These are phyloP conservation scores for Tyria jacobaeae DNA, from an alignment of 2,888 invertebrate species.

Conservation along the genomic window DNA sequence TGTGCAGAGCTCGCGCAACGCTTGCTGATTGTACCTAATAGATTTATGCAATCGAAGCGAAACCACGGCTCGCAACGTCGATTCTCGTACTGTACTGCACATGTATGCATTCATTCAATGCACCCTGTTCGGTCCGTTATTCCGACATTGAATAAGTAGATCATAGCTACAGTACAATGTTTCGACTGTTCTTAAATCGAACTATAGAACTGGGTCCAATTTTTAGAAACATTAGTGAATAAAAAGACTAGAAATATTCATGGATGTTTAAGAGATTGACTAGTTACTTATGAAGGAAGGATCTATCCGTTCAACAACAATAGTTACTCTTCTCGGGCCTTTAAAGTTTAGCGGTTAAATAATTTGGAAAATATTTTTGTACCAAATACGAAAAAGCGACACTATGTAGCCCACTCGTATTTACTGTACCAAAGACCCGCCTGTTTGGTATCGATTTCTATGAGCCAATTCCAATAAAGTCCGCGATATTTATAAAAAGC, in stretches of 20 bases:
- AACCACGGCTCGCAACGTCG: slow-evolving; percentile 31
- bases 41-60: slow-evolving; percentile 48
- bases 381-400: too few relatives aligned
- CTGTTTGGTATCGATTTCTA: background rate
- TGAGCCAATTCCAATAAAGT: background rate
- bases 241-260: background rate
- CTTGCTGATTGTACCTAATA: slow-evolving; percentile 36
- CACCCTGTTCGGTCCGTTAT: slow-evolving; percentile 33
- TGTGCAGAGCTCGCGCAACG: slow-evolving; percentile 38
- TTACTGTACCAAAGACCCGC: background rate
- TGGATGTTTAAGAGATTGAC: background rate
- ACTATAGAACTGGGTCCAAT: background rate
- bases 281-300: background rate
- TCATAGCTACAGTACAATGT: slow-evolving; percentile 34
- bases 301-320: too few relatives aligned
- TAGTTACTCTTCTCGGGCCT: too few relatives aligned
- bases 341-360: background rate
- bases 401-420: background rate
- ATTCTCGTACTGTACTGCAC: slow-evolving; percentile 29
- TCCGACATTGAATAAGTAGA: slow-evolving; percentile 32
- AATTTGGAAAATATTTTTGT: background rate
- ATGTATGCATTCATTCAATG: slow-evolving; percentile 36
- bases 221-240: background rate
- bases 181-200: slow-evolving; percentile 2
- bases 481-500: background rate